These are phyloP conservation scores for Yponomeuta malinellus DNA, from an alignment of 2,888 invertebrate genomes.

Conservation along the genomic window DNA sequence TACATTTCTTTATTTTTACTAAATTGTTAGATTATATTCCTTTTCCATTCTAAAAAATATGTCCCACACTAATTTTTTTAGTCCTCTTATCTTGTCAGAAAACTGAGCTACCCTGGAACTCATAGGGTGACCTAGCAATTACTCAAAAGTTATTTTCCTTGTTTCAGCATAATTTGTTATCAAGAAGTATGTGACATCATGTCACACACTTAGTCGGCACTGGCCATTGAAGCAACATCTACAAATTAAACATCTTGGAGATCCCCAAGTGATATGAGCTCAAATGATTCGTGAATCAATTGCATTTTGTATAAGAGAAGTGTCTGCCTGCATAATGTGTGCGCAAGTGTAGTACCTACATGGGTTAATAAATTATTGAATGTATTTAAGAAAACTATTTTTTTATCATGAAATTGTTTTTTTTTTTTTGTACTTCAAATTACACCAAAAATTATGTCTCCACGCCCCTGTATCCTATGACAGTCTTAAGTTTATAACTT, in stretches of 20 bases:
- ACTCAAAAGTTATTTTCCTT: background rate
- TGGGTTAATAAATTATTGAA: constrained; percentile 49
- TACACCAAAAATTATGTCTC: background rate
- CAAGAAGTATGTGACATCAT: background rate
- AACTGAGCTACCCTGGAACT: no score
- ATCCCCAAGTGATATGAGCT: background rate
- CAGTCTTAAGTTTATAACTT: no score
- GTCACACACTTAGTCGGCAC: background rate
- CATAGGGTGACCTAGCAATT: background rate
- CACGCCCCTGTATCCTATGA: no score
- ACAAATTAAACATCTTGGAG: background rate
- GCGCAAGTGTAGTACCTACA: constrained; percentile 25
- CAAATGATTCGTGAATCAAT: background rate
- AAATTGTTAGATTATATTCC: no score
- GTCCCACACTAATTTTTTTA: no score
- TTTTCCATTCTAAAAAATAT: no score
- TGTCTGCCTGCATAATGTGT: constrained; percentile 20
- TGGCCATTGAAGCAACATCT: background rate
- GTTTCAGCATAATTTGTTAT: background rate
- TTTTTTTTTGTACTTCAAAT: constrained; percentile 26
- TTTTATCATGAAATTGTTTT: constrained; percentile 26
- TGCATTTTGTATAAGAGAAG: background rate
- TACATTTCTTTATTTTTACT: no score
- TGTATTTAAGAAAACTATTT: constrained; percentile 58
- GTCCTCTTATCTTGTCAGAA: no score